A percentile compares a stretch with the other conserved stretches of the same genome.
Conservation (phyloP, 2,113 vertebrate genomes). For the Pogonocichla stellata region DNA sequence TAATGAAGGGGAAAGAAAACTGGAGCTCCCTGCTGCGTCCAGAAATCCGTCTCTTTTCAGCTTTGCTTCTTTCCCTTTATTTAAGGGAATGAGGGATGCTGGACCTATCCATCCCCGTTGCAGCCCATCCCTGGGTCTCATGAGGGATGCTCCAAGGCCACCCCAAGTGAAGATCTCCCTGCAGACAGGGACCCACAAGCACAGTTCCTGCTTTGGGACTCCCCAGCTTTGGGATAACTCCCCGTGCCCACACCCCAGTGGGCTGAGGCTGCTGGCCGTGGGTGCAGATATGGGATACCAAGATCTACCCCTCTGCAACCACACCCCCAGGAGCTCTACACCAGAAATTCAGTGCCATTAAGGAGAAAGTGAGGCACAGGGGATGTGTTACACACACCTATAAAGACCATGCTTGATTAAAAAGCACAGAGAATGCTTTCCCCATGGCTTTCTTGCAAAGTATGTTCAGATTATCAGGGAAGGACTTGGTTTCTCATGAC, state of each 20-base stretch:
- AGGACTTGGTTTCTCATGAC: not conserved
- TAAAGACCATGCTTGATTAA: not conserved
- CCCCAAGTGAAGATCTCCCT: not conserved
- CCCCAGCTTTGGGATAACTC: not conserved
- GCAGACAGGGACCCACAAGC: rapidly evolving
- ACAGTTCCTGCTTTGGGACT: not conserved
- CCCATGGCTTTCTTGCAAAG: not conserved
- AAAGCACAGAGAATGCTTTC: not conserved
- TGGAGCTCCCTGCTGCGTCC: not conserved
- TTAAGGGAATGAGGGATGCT: not conserved
- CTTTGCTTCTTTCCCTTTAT: not conserved
- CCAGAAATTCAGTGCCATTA: not conserved
- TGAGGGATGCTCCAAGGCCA: not conserved
- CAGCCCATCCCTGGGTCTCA: not conserved
- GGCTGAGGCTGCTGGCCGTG: not conserved
- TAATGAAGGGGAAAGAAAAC: constrained; percentile 47
- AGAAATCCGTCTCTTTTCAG: not conserved
- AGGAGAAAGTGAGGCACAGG: not conserved
- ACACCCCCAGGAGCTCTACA: not conserved
- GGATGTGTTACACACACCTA: not conserved
- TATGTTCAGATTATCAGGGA: not conserved
- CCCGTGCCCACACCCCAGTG: rapidly evolving
- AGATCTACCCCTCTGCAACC: not conserved
- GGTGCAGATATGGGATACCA: rapidly evolving
- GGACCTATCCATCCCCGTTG: not conserved